A percentile compares a stretch with the other conserved stretches of the same genome.
These are phyloP conservation scores for Hippocampus abdominalis DNA, from an alignment of 2,113 vertebrate genomes.

Conservation along the genomic window DNA sequence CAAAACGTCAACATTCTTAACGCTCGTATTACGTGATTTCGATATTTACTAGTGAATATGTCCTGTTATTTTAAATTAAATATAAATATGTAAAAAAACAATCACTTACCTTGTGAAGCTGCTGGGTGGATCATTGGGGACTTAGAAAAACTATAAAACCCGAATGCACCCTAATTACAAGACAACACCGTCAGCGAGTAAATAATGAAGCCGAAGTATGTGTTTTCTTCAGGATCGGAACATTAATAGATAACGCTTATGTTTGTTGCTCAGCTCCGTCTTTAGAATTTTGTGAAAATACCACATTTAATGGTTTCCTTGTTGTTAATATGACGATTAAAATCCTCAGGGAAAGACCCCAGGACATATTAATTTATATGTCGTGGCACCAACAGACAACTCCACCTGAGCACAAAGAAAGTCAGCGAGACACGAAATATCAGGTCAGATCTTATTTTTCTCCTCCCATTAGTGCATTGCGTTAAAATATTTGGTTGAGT, in stretches of 20 bases:
- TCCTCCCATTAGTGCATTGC: accelerated
- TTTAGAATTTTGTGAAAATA: neutral
- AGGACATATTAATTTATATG: slow-evolving; percentile 28
- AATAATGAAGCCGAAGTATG: slow-evolving; percentile 3
- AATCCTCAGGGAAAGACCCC: neutral
- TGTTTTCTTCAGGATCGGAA: no score
- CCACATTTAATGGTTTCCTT: neutral
- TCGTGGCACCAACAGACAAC: slow-evolving; percentile 25
- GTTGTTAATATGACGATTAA: slow-evolving; percentile 43
- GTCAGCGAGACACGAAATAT: neutral
- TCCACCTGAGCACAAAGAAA: slow-evolving; percentile 34
- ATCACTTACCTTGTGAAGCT: neutral
- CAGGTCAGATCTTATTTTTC: slow-evolving; percentile 28
- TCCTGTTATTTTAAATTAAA: neutral
- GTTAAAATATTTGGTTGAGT: neutral
- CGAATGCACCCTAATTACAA: neutral
- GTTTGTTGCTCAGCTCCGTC: neutral
- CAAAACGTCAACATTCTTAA: neutral
- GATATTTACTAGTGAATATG: neutral
- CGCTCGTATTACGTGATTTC: no score
- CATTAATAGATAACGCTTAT: neutral
- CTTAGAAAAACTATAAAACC: neutral
- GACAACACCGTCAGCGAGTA: slow-evolving; percentile 1
- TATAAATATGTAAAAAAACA: neutral
- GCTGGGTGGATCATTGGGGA: neutral